Conservation (phyloP, 2,113 vertebrate genomes). For the Cyprinodon tularosa region DNA sequence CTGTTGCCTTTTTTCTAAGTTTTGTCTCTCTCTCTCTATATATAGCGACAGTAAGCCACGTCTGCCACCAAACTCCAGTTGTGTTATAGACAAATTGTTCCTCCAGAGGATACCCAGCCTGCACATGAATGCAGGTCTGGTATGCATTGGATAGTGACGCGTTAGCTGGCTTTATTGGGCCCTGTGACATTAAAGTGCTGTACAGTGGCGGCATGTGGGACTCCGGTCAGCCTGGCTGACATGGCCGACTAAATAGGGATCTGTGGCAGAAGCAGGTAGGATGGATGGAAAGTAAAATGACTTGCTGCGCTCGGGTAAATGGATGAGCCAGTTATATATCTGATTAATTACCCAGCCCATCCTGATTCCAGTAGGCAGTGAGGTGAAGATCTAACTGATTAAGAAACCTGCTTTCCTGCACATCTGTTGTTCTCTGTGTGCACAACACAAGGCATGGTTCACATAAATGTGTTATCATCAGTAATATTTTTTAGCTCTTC, state of each 20-base stretch:
- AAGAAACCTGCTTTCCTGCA: not conserved
- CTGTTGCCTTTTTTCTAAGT: not conserved
- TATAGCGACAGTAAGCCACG: constrained; percentile 3
- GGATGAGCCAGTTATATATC: constrained; percentile 51
- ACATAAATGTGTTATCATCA: not conserved
- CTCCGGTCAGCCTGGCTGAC: constrained; percentile 32
- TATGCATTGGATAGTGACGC: constrained; percentile 19
- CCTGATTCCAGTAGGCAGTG: constrained; percentile 13
- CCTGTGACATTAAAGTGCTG: constrained; percentile 44
- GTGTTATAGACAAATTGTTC: constrained; percentile 28
- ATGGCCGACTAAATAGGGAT: constrained; percentile 52
- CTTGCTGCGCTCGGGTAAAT: constrained; percentile 54
- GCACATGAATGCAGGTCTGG: constrained; percentile 27
- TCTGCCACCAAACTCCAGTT: constrained; percentile 1
- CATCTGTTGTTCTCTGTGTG: not conserved
- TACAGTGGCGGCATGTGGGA: constrained; percentile 38
- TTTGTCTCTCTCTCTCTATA: not conserved
- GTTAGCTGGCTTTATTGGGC: constrained; percentile 48
- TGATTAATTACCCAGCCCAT: constrained; percentile 42
- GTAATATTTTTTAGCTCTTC: not conserved
- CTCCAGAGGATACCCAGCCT: constrained; percentile 15
- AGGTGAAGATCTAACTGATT: not conserved
- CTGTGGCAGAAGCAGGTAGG: constrained; percentile 41
- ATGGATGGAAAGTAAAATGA: constrained; percentile 61
- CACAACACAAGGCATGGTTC: not conserved